phyloP scores from a whole-genome alignment of 2,797 vertebrate genomes.

The Bovichtus diacanthus region DNA sequence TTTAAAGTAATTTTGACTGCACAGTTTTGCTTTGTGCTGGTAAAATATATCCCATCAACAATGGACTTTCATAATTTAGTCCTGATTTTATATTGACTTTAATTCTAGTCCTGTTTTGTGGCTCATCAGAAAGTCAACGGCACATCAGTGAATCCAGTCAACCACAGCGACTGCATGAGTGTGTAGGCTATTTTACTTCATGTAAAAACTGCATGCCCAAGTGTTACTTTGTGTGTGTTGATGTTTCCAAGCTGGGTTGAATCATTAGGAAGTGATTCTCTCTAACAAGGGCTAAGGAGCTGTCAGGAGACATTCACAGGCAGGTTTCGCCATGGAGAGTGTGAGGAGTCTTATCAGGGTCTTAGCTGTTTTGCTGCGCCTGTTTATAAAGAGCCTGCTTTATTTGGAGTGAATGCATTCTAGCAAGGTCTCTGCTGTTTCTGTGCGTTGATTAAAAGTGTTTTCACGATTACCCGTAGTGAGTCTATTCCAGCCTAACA shows the following conservation, averaged over 20 bases:
- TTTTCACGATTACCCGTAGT: constrained; percentile 86
- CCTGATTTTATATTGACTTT: neutral
- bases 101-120: neutral
- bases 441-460: constrained; percentile 86
- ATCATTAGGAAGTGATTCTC: constrained; percentile 85
- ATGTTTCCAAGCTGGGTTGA: constrained; percentile 82
- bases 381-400: constrained; percentile 83
- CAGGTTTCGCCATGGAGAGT: constrained; percentile 85
- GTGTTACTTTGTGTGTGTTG: constrained; percentile 78
- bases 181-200: constrained; percentile 33
- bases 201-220: constrained; percentile 66
- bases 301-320: constrained; percentile 86
- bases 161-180: constrained; percentile 31
- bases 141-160: constrained; percentile 47
- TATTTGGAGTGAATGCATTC: constrained; percentile 85
- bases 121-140: neutral
- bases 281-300: constrained; percentile 85
- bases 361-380: constrained; percentile 83
- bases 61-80: neutral
- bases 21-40: neutral
- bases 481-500: constrained; percentile 85
- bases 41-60: neutral
- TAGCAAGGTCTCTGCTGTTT: constrained; percentile 87
- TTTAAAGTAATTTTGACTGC: neutral
- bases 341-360: constrained; percentile 85